Evolutionary conservation across 1,140 invertebrate genomes (phyloP).

Genomic region (Panagrolaimus sp.): DNA sequence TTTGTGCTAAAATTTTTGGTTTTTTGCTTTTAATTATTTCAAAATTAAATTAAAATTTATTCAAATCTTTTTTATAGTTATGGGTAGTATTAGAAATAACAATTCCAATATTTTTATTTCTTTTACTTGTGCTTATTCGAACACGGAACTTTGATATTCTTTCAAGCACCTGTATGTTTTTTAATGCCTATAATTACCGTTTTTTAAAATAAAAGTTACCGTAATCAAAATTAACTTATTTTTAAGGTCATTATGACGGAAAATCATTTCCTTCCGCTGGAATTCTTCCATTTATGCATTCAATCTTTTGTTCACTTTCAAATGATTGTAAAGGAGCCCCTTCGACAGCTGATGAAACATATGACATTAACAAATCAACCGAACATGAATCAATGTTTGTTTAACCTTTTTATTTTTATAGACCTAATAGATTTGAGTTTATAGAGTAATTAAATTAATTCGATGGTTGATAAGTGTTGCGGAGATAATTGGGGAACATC

Average conservation of each 20-base stretch:
- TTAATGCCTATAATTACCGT: background rate
- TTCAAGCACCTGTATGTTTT: constrained; percentile 11
- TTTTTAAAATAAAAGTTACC: background rate
- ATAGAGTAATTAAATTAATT: constrained; percentile 3
- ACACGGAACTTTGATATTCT: constrained; percentile 30
- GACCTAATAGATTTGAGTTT: background rate
- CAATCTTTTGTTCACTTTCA: constrained; percentile 65
- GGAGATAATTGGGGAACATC: background rate
- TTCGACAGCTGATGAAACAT: constrained; percentile 51
- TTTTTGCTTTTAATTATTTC: no score
- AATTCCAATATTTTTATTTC: constrained; percentile 26
- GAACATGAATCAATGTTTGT: constrained; percentile 11
- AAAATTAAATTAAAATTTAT: no score
- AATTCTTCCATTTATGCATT: constrained; percentile 63
- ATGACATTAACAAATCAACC: constrained; percentile 32
- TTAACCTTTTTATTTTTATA: background rate
- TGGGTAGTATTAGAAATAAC: constrained; percentile 15
- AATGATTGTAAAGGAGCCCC: constrained; percentile 64
- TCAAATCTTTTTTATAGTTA: no score
- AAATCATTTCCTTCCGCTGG: constrained; percentile 67
- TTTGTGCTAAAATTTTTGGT: no score
- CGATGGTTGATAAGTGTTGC: constrained; percentile 1
- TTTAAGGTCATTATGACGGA: constrained; percentile 30
- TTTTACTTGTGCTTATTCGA: constrained; percentile 21
- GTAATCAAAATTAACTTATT: background rate